Evolutionary conservation across 2,113 vertebrate species (phyloP).

Genomic region (Menidia beryllina): DNA sequence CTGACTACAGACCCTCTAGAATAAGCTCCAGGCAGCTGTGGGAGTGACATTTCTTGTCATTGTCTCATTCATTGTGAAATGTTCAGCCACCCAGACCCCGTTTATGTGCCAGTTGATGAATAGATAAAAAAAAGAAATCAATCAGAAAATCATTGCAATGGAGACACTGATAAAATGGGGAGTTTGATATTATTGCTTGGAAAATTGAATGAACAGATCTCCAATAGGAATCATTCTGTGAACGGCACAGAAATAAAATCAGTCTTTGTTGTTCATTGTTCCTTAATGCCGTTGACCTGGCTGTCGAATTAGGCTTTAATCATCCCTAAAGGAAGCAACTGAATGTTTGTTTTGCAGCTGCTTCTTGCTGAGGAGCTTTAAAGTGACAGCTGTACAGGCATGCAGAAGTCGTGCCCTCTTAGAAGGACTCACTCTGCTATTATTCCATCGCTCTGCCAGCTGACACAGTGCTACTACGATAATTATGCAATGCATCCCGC

Average conservation of each 20-base stretch:
- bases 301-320: background rate
- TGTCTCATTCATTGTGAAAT: background rate
- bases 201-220: background rate
- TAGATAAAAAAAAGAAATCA: too few species aligned
- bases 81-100: background rate
- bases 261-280: too few species aligned
- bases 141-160: too few species aligned
- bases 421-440: conserved; percentile 47
- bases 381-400: background rate
- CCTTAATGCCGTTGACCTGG: too few species aligned
- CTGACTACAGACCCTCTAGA: background rate
- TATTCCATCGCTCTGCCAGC: conserved; percentile 27
- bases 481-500: conserved; percentile 45
- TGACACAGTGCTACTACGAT: conserved; percentile 37
- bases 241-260: background rate
- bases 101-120: too few species aligned
- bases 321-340: background rate
- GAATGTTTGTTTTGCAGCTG: too few species aligned
- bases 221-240: too few species aligned
- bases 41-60: background rate
- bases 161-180: too few species aligned
- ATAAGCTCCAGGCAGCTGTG: background rate
- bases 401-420: conserved; percentile 45
- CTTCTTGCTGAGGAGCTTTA: conserved; percentile 16
- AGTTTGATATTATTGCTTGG: background rate